A percentile compares a stretch with the other conserved stretches of the same genome.
phyloP scores from a whole-genome alignment of 2,888 invertebrate species.

The Luperina testacea region DNA sequence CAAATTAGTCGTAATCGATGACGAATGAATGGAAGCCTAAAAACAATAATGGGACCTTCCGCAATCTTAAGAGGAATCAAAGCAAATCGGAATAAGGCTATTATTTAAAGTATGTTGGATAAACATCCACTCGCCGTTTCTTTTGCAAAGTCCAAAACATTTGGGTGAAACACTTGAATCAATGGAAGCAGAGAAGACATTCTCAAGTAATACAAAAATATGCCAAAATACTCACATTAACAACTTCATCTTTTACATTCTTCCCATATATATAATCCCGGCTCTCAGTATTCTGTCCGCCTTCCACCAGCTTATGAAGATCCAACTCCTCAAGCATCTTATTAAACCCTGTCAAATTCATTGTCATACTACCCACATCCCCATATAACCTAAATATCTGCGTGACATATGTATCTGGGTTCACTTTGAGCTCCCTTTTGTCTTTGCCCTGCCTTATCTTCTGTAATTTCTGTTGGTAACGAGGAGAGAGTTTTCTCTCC shows the following conservation, averaged over 20 bases:
- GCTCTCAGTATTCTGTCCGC: conserved; percentile 78
- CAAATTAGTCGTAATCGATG: background rate
- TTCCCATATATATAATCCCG: conserved; percentile 76
- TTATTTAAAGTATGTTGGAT: background rate
- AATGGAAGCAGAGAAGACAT: background rate
- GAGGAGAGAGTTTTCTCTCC: conserved; percentile 68
- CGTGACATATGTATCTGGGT: conserved; percentile 91
- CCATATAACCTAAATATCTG: conserved; percentile 93
- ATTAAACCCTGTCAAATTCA: conserved; percentile 92
- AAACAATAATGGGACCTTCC: background rate
- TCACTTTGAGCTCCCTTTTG: conserved; percentile 79
- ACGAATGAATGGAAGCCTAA: background rate
- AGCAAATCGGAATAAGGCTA: no score
- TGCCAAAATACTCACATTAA: conserved; percentile 82
- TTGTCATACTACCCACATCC: conserved; percentile 91
- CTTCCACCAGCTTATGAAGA: conserved; percentile 87
- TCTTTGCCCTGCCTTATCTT: conserved; percentile 73
- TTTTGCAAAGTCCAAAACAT: background rate
- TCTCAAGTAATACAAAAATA: background rate
- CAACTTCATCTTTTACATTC: conserved; percentile 76
- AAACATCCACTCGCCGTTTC: no score
- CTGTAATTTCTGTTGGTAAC: conserved; percentile 79
- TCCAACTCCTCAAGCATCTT: conserved; percentile 91
- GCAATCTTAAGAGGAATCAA: no score
- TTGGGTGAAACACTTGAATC: background rate